These are phyloP conservation scores for Clarias batrachus DNA, from an alignment of 2,113 vertebrate species.

Conservation along the genomic window DNA sequence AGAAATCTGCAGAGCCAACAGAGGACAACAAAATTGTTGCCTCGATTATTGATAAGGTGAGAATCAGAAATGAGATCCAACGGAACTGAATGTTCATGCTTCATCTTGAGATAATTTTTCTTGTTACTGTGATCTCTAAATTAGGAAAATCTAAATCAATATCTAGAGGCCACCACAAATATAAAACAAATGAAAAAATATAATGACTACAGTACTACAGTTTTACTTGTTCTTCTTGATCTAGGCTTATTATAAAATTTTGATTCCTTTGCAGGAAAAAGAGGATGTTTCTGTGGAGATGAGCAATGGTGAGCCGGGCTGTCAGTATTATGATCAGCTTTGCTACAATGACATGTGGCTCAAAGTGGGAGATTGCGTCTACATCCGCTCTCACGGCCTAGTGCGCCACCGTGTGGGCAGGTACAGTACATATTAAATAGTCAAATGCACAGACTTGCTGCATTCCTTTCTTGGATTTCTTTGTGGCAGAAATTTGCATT, in stretches of 20 bases:
- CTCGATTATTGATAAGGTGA: slow-evolving; percentile 71
- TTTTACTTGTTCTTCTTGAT: background rate
- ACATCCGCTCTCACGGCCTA: slow-evolving; percentile 92
- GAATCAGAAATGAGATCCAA: background rate
- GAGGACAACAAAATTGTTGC: slow-evolving; percentile 83
- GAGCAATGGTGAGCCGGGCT: slow-evolving; percentile 91
- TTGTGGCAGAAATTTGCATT: background rate
- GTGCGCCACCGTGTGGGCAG: slow-evolving; percentile 93
- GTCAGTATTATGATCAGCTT: slow-evolving; percentile 96
- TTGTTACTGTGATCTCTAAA: background rate
- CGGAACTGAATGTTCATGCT: background rate
- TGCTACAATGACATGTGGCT: slow-evolving; percentile 92
- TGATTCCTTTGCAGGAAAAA: slow-evolving; percentile 78
- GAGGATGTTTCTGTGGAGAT: slow-evolving; percentile 93
- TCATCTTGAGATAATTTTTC: background rate
- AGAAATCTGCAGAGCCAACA: slow-evolving; percentile 77
- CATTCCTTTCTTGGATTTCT: background rate
- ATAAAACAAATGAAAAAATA: background rate
- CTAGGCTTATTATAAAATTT: background rate
- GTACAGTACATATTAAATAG: slow-evolving; percentile 63
- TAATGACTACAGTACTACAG: background rate
- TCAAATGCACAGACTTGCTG: background rate
- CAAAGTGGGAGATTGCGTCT: slow-evolving; percentile 96
- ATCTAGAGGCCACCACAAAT: background rate
- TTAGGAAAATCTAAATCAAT: background rate